Evolutionary conservation across 2,797 vertebrate genomes (phyloP).

Genomic region (Tangara arthus): DNA sequence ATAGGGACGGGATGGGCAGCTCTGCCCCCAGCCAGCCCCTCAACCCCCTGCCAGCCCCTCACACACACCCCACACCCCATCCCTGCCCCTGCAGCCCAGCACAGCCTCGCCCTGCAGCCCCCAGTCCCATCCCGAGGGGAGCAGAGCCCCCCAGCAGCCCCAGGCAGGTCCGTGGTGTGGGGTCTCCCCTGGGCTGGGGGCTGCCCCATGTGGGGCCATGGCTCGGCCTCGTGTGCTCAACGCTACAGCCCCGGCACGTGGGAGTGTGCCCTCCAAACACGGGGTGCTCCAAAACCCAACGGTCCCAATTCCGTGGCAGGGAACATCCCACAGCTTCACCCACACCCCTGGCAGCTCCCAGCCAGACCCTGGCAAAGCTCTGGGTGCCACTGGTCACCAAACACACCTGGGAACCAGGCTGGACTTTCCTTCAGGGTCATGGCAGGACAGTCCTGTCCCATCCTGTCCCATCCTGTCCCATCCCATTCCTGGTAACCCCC

Average conservation of each 20-base stretch:
- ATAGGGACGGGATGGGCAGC: neutral
- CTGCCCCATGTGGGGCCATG: accelerated
- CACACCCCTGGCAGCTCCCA: accelerated
- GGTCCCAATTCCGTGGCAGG: neutral
- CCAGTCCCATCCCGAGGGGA: accelerated
- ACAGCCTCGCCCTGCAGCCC: neutral
- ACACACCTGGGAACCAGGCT: neutral
- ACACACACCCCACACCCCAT: neutral
- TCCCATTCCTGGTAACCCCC: neutral
- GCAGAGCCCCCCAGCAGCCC: neutral
- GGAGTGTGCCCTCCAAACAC: accelerated
- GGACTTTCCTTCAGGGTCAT: neutral
- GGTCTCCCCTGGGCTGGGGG: neutral
- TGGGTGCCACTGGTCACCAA: accelerated
- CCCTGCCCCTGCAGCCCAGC: neutral
- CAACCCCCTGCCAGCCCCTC: accelerated
- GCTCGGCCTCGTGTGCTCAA: accelerated
- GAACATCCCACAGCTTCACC: neutral
- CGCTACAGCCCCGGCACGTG: accelerated
- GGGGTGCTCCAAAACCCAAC: neutral
- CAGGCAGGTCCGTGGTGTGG: neutral
- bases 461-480: neutral
- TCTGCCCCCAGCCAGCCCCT: neutral
- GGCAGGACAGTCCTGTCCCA: accelerated
- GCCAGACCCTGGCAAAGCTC: neutral